Evolutionary conservation across 1,140 invertebrate species (phyloP), one percentile per base, ranked within the genome.

Genomic region (Centruroides sculpturatus): DNA sequence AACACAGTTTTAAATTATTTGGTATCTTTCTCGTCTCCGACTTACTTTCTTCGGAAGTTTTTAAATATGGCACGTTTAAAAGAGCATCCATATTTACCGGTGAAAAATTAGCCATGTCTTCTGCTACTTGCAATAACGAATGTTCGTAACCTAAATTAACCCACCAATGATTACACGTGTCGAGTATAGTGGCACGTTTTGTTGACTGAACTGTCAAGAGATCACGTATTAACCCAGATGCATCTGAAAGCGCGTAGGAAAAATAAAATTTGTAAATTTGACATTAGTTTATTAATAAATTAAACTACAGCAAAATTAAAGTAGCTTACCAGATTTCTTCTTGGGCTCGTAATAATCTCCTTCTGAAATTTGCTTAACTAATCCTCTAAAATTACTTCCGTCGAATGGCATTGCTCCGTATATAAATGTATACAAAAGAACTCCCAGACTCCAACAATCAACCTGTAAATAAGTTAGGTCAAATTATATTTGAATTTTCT

Each of bases 391-490:
- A 77, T 98, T 96, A 60, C 91, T 91, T 56, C 94, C 94, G 77
- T 98, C 94, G 73, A 98, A 99, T 13, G 96, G 96, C 96, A 99
- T 98, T 64, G 93, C 91, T 68, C 95, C 94, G 74, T 98, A 98
- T 54, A 98, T 93, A 70, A 99, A 77, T 41, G 95, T 98, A 70
- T 98, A 98, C 0, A 99, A 77, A 23, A 98, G 79, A 41, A 99
- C 95, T 59, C 96, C 96, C 55, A 99, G 76, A 35, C 92, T 97
- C 95, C 94, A 98, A 73, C 87, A 93, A 66, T 81, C 80, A 51
- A 81, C 79, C 76, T 78, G 34, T 51, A 58, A 70, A 23, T 23
- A 23, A 23, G 0, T 23, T 23, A 23, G 2, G 23, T 23, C 23
- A 23, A 23, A 23, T 23, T 23, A 23, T 23, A 23, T 23, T 23